Evolutionary conservation across 92 coral and sea anemone species (phyloP).

Genomic region (Zoanthus solanderi): DNA sequence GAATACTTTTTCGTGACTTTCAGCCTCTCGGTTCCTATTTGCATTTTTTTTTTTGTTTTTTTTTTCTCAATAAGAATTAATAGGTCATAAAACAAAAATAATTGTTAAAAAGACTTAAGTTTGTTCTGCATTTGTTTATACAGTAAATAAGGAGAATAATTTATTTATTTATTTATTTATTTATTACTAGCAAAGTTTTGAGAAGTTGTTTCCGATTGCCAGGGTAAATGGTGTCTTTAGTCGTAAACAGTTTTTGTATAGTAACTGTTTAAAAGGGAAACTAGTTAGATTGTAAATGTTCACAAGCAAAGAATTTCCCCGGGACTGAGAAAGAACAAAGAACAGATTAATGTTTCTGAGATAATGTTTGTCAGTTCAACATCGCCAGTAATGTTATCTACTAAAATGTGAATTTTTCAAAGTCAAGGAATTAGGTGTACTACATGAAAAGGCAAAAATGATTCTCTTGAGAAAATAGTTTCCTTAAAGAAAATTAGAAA

Average conservation of each 20-base stretch:
- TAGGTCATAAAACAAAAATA: background rate
- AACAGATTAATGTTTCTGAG: too few relatives aligned
- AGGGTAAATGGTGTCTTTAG: background rate
- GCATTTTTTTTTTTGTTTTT: too few relatives aligned
- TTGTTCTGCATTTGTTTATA: background rate
- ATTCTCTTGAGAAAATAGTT: too few relatives aligned
- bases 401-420: too few relatives aligned
- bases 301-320: too few relatives aligned
- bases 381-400: too few relatives aligned
- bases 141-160: background rate
- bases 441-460: too few relatives aligned
- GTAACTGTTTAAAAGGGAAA: background rate
- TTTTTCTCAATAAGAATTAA: background rate
- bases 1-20: background rate
- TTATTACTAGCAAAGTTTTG: background rate
- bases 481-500: too few relatives aligned
- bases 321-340: too few relatives aligned
- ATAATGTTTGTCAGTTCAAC: too few relatives aligned
- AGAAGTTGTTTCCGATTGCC: background rate
- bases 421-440: too few relatives aligned
- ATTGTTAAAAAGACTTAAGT: background rate
- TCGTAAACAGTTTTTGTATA: background rate
- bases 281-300: too few relatives aligned
- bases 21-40: background rate
- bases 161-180: background rate